phyloP scores from a whole-genome alignment of 2,113 vertebrate species.

The Seriola dumerili region DNA sequence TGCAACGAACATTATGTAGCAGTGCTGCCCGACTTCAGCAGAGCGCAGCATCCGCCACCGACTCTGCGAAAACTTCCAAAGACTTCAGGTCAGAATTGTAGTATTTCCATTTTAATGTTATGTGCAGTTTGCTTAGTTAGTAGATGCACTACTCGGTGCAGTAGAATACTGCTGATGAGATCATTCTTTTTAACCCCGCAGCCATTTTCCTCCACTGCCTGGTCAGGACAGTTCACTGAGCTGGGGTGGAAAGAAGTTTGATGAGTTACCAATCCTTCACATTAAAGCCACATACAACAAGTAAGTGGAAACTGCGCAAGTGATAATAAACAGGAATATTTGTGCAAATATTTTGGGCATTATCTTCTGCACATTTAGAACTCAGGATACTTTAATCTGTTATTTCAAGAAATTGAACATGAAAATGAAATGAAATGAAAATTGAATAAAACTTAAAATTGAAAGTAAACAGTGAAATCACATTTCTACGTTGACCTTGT shows the following conservation, averaged over 20 bases:
- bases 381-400: too few relatives aligned
- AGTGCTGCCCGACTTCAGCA: constrained; percentile 63
- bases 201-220: constrained; percentile 86
- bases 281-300: constrained; percentile 98
- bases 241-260: constrained; percentile 91
- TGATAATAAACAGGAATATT: background rate
- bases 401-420: too few relatives aligned
- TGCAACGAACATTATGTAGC: constrained; percentile 66
- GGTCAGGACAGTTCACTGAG: constrained; percentile 85
- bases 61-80: constrained; percentile 16
- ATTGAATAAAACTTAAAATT: too few relatives aligned
- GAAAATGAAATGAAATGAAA: too few relatives aligned
- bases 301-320: constrained; percentile 82
- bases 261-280: constrained; percentile 91
- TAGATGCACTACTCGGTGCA: background rate
- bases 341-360: too few relatives aligned
- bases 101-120: fast-evolving
- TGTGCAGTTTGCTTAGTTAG: background rate
- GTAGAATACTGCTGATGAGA: too few relatives aligned
- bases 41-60: constrained; percentile 1
- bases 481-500: too few relatives aligned
- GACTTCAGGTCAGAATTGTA: constrained; percentile 76
- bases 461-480: too few relatives aligned
- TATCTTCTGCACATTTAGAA: too few relatives aligned
- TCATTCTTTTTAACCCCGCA: constrained; percentile 59